A percentile compares a stretch with the other conserved stretches of the same genome.
Evolutionary conservation across 2,888 invertebrate genomes (phyloP).

Genomic region (Acanthosepion esculentum): DNA sequence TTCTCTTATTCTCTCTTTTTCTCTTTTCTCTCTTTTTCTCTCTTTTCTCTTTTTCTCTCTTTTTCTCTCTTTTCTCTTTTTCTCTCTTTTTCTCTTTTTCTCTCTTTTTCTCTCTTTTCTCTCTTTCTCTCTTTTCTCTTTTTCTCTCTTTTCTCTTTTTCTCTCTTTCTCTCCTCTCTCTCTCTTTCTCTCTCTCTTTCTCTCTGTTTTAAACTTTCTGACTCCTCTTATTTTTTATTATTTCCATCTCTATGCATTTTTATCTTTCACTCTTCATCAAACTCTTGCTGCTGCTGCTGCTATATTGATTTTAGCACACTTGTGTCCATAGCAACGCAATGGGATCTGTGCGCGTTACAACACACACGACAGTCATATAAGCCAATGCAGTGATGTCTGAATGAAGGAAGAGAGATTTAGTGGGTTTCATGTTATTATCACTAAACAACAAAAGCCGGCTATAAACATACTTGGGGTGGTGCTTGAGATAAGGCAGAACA

Average conservation of each 20-base stretch:
- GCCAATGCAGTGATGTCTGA: not conserved
- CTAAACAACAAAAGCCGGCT: not conserved
- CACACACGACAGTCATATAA: not conserved
- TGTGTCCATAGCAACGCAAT: conserved; percentile 33
- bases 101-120: too few relatives aligned
- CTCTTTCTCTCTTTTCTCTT: too few relatives aligned
- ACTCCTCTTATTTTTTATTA: not conserved
- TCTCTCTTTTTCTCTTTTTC: too few relatives aligned
- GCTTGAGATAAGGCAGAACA: not conserved
- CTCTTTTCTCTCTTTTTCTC: too few relatives aligned
- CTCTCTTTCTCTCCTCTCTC: too few relatives aligned
- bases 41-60: too few relatives aligned
- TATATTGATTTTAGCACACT: not conserved
- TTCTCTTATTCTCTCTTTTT: too few relatives aligned
- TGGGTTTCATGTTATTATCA: not conserved
- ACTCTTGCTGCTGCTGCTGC: not conserved
- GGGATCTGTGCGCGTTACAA: not conserved
- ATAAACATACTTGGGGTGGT: not conserved
- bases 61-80: too few relatives aligned
- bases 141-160: too few relatives aligned
- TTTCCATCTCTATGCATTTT: not conserved
- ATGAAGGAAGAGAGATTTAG: not conserved
- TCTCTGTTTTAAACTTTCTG: too few relatives aligned
- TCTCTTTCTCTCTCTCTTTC: too few relatives aligned
- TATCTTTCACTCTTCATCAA: not conserved